Percentiles rank a stretch among this genome's conserved stretches.
Conservation (phyloP, 1,140 invertebrate species). For the Drosophila trapezifrons region DNA sequence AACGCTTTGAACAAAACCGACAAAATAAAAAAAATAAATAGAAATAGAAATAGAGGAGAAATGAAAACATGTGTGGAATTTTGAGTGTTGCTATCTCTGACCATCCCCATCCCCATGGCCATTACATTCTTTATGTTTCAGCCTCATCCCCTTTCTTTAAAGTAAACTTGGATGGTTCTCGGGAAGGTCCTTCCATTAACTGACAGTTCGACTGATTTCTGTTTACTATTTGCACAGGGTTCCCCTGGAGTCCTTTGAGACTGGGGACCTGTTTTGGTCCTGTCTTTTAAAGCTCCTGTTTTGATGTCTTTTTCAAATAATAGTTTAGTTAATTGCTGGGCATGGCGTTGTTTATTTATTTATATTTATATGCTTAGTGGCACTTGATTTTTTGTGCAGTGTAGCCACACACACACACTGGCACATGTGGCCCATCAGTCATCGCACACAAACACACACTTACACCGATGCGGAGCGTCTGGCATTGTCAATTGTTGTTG, state of each 20-base stretch:
- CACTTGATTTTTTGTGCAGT: too few species aligned
- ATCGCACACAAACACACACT: conserved; percentile 40
- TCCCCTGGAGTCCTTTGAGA: too few species aligned
- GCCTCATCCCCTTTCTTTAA: conserved; percentile 22
- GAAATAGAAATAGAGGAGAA: conserved; percentile 44
- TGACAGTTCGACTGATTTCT: conserved; percentile 14
- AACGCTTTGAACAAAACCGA: conserved; percentile 18
- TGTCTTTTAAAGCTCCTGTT: not conserved
- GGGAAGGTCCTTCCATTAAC: conserved; percentile 22
- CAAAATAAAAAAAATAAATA: conserved; percentile 16
- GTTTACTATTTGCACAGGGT: conserved; percentile 12
- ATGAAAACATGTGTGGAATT: conserved; percentile 71
- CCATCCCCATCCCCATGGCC: not conserved
- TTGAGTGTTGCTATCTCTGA: conserved; percentile 46
- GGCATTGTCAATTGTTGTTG: conserved; percentile 70
- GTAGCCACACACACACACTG: conserved; percentile 51
- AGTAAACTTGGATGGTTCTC: conserved; percentile 7
- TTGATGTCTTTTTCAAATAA: not conserved
- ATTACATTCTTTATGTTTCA: conserved; percentile 9
- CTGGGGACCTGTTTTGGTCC: not conserved
- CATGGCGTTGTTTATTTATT: too few species aligned
- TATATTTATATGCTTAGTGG: not conserved
- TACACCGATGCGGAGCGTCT: conserved; percentile 51
- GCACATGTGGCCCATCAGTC: conserved; percentile 75
- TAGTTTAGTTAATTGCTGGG: conserved; percentile 8